A percentile compares a stretch with the other conserved stretches of the same genome.
Conservation (phyloP, 2,888 invertebrate species). For the Drosophila acutilabella region DNA sequence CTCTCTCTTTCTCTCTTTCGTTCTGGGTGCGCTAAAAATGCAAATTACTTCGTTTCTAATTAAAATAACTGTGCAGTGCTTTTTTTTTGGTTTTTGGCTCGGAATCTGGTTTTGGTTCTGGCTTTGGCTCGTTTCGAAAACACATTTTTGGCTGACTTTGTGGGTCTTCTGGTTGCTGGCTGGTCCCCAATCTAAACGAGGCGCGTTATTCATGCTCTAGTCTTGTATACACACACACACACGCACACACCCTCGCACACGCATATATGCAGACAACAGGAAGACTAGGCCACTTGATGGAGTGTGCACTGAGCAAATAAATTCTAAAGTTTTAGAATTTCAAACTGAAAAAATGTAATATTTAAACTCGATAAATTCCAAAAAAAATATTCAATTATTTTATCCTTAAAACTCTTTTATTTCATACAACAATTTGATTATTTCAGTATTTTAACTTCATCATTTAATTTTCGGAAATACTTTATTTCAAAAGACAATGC, state of each 20-base stretch:
- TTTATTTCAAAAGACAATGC: no score
- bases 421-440: no score
- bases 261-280: neutral
- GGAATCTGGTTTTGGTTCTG: conserved; percentile 2
- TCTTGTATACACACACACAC: conserved; percentile 5
- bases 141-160: conserved; percentile 69
- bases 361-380: no score
- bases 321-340: no score
- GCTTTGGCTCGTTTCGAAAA: conserved; percentile 51
- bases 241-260: neutral
- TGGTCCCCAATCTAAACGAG: conserved; percentile 6
- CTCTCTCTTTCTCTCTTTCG: neutral
- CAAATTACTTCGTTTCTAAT: conserved; percentile 80
- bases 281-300: neutral
- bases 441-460: no score
- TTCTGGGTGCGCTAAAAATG: conserved; percentile 65
- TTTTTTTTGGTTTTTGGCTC: conserved; percentile 52
- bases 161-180: conserved; percentile 29
- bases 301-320: neutral
- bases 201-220: conserved; percentile 41
- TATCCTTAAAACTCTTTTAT: no score
- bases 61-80: conserved; percentile 78
- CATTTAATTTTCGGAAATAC: no score
- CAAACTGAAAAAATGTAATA: no score
- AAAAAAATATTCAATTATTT: no score